Percentiles rank a stretch among this genome's conserved stretches.
These are phyloP conservation scores for Volucella zonaria DNA, from an alignment of 2,888 invertebrate genomes.

Conservation along the genomic window DNA sequence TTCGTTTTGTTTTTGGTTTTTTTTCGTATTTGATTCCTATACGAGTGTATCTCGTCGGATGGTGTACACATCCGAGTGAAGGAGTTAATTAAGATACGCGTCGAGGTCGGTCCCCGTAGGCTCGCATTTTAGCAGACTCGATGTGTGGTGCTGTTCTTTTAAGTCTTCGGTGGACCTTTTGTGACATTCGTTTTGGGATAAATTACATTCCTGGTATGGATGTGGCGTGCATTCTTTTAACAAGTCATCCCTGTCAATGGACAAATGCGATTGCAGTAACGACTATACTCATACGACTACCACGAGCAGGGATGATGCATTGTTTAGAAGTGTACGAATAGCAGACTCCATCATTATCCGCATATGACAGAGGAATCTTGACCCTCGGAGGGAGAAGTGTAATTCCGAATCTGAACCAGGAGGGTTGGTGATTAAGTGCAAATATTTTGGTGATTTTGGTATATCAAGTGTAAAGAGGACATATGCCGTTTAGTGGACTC, in stretches of 20 bases:
- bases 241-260: slow-evolving; percentile 61
- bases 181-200: slow-evolving; percentile 16
- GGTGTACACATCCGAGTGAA: slow-evolving; percentile 55
- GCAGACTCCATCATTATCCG: slow-evolving; percentile 64
- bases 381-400: slow-evolving; percentile 31
- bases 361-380: slow-evolving; percentile 65
- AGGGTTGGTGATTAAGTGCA: slow-evolving; percentile 63
- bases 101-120: slow-evolving; percentile 50
- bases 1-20: slow-evolving; percentile 26
- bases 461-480: slow-evolving; percentile 64
- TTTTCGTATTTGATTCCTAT: not conserved
- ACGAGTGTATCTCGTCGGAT: not conserved
- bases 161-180: slow-evolving; percentile 4
- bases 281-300: no score
- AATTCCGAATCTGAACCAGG: slow-evolving; percentile 36
- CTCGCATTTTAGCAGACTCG: slow-evolving; percentile 24
- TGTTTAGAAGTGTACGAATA: slow-evolving; percentile 23
- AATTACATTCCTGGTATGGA: slow-evolving; percentile 30
- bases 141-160: slow-evolving; percentile 4
- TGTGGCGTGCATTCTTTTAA: slow-evolving; percentile 53
- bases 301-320: slow-evolving; percentile 43
- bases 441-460: slow-evolving; percentile 72
- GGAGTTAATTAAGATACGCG: slow-evolving; percentile 72
- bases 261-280: slow-evolving; percentile 10
- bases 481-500: slow-evolving; percentile 63